Base-by-base conservation (phyloP, 92 coral and sea anemone species). In the Actinernus sp. region DNA sequence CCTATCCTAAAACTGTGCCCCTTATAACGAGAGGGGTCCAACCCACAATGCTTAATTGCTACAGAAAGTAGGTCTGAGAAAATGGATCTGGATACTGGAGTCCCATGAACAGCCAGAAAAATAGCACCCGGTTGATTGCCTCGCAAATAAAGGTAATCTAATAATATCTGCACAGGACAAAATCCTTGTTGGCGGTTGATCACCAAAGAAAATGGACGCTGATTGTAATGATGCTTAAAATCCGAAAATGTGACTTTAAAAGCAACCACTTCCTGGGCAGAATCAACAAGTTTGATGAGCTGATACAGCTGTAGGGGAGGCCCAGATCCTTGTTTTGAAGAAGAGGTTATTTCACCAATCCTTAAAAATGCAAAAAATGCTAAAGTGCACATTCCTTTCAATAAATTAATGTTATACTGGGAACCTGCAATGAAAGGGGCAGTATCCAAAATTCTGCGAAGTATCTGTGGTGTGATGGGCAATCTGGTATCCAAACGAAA, bases 321-420 rank as follows among this genome's bases (percentile, higher is more conserved):
- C n/a, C n/a, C n/a, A n/a, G 33, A 28, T 50, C 44, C 48, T 54
- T 24, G 31, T 70, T 2, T 73, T 52, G 37, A 68, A 24, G 8
- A n/a, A n/a, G n/a, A n/a, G n/a, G 90, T 66, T 51, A 84, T 82
- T 56, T 82, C 88, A n/a, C 82, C 88, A 7, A 82, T 62, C 30
- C 82, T 55, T 20, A 68, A 51, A 40, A 78, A 61, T 12, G 88
- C 88, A 81, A 46, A 44, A 39, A 81, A 81, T 18, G 85, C 90
- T 17, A 68, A 20, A 32, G 90, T 41, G 61, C 84, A 84, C 90
- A 84, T 84, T 26, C 84, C 85, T 37, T 70, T 59, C 37, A 84
- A 78, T 53, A 37, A 70, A 63, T 65, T 53, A 18, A 44, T 39
- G 26, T 69, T 44, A 58, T 70, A 84, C 51, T 29, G 25, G 1